These are phyloP conservation scores for Atopsyche davidsoni DNA, from an alignment of 1,140 invertebrate species.

Conservation along the genomic window DNA sequence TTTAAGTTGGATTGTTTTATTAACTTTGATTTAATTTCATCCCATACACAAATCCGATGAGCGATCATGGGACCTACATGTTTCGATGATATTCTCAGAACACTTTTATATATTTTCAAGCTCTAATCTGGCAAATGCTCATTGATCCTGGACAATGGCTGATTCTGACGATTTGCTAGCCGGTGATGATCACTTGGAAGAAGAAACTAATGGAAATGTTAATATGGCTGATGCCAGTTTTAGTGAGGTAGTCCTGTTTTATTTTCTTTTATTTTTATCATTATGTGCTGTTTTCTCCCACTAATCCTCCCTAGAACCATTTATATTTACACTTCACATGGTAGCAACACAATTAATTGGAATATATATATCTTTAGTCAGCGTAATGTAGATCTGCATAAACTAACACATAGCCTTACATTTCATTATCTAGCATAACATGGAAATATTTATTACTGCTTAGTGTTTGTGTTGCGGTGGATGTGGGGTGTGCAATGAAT, in stretches of 20 bases:
- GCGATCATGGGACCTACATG: no score
- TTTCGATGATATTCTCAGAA: conserved; percentile 4
- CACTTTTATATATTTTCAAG: conserved; percentile 19
- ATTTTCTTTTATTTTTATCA: conserved; percentile 7
- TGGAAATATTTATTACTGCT: no score
- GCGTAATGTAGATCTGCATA: conserved; percentile 1
- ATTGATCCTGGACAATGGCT: conserved; percentile 18
- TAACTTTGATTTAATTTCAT: no score
- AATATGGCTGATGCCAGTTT: conserved; percentile 14
- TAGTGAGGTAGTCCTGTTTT: conserved; percentile 18
- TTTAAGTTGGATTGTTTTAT: no score
- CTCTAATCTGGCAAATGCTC: conserved; percentile 15
- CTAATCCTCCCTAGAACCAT: background rate
- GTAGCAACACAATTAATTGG: background rate
- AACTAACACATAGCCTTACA: background rate
- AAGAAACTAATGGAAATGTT: conserved; percentile 22
- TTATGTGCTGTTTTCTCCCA: background rate
- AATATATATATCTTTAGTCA: background rate
- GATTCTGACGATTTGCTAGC: conserved; percentile 19
- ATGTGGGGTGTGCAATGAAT: no score
- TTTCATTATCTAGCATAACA: no score
- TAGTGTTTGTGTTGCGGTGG: no score
- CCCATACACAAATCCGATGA: no score
- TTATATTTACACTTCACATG: background rate
- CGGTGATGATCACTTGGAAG: conserved; percentile 20